Evolutionary conservation across 2,797 vertebrate genomes (phyloP).

Genomic region (Sebastes kiyomatsui): DNA sequence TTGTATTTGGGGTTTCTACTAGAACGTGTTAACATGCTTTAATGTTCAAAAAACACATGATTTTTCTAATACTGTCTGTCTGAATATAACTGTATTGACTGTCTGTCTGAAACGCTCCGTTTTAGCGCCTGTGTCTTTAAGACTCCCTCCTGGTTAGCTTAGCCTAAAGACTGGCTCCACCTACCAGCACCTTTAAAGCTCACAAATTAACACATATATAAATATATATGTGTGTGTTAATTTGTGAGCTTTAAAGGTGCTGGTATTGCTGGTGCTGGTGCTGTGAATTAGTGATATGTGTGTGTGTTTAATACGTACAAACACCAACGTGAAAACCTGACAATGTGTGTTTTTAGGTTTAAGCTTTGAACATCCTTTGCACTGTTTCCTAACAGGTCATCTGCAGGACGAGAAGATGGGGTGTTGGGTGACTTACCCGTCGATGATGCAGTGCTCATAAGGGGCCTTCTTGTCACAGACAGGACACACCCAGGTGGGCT

Average conservation of each 20-base stretch:
- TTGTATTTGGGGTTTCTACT: too few species aligned
- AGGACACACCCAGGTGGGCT: conserved; percentile 98
- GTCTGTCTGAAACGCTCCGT: too few species aligned
- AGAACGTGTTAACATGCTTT: too few species aligned
- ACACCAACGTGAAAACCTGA: background rate
- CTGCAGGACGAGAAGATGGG: background rate
- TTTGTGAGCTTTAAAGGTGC: too few species aligned
- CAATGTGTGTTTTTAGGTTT: background rate
- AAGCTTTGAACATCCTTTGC: background rate
- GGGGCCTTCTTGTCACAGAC: conserved; percentile 98
- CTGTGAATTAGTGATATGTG: too few species aligned
- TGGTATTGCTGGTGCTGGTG: too few species aligned
- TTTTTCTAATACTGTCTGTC: too few species aligned
- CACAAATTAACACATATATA: background rate
- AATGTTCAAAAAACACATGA: too few species aligned
- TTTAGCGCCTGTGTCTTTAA: too few species aligned
- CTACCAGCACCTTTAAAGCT: background rate
- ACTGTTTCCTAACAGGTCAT: background rate
- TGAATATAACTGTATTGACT: too few species aligned
- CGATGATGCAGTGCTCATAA: conserved; percentile 97
- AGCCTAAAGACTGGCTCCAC: background rate
- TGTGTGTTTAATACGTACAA: too few species aligned
- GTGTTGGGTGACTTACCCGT: conserved; percentile 84
- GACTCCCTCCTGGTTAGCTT: background rate
- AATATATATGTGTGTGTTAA: too few species aligned